Conservation (phyloP, 2,113 vertebrate species). For the Ahaetulla prasina region DNA sequence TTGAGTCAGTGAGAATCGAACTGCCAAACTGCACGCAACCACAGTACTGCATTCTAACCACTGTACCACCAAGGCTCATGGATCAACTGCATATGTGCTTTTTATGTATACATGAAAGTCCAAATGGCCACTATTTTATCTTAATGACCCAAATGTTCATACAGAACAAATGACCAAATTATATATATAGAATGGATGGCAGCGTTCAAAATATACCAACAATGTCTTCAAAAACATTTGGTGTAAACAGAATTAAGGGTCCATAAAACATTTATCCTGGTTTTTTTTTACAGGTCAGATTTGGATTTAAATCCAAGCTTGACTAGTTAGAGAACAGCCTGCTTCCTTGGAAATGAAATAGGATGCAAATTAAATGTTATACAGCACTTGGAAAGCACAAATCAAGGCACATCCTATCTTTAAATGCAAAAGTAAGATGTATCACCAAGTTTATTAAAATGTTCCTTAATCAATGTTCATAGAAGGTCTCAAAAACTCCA, state of each 20-base stretch:
- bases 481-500: neutral
- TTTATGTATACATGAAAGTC: neutral
- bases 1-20: neutral
- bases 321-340: neutral
- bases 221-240: neutral
- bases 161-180: neutral
- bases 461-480: neutral
- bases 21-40: neutral
- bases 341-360: neutral
- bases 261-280: neutral
- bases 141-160: slow-evolving; percentile 1
- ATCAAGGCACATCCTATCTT: neutral
- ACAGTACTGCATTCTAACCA: neutral
- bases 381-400: neutral
- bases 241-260: neutral
- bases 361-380: neutral
- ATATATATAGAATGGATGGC: neutral
- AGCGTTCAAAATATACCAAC: neutral
- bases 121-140: neutral
- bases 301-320: neutral
- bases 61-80: neutral
- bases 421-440: neutral
- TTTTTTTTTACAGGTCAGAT: neutral
- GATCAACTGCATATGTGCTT: neutral
- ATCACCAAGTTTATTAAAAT: neutral